A percentile compares a stretch with the other conserved stretches of the same genome.
phyloP scores from a whole-genome alignment of 2,888 invertebrate species.

The Chorisops tibialis region DNA sequence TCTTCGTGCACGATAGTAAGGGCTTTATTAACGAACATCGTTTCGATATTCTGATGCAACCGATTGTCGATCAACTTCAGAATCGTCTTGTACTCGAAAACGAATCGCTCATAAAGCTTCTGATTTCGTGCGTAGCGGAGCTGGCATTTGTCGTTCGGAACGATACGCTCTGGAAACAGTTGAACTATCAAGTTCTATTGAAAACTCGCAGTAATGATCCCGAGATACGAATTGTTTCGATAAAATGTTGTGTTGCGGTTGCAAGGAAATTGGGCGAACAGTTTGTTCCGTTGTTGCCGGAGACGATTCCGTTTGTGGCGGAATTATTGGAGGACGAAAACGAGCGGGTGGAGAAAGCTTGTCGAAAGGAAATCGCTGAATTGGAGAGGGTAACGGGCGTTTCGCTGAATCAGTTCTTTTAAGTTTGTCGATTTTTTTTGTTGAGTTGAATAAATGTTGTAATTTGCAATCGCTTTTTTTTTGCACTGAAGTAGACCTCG shows the following conservation, averaged over 20 bases:
- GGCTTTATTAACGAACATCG: conserved; percentile 80
- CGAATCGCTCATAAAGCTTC: conserved; percentile 57
- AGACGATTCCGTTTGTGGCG: conserved; percentile 90
- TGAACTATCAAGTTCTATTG: conserved; percentile 85
- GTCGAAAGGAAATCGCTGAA: conserved; percentile 76
- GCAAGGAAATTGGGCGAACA: conserved; percentile 83
- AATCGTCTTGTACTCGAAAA: conserved; percentile 64
- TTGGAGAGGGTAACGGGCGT: conserved; percentile 86
- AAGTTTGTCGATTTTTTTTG: too few species aligned
- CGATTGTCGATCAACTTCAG: conserved; percentile 85
- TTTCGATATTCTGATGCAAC: conserved; percentile 80
- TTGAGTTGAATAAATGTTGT: too few species aligned
- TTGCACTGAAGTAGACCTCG: too few species aligned
- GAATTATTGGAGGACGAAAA: conserved; percentile 90
- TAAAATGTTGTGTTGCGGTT: conserved; percentile 72
- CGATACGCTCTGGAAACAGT: conserved; percentile 83
- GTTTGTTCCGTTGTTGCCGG: conserved; percentile 83
- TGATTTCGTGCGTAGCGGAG: conserved; percentile 78
- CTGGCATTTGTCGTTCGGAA: conserved; percentile 79
- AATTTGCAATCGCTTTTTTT: too few species aligned
- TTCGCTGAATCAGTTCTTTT: conserved; percentile 85
- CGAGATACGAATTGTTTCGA: conserved; percentile 68
- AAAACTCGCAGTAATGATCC: conserved; percentile 78
- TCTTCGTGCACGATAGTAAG: conserved; percentile 80
- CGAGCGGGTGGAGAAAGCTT: conserved; percentile 73